Evolutionary conservation across 1,140 invertebrate genomes (phyloP).

Genomic region (Polypedilum vanderplanki): DNA sequence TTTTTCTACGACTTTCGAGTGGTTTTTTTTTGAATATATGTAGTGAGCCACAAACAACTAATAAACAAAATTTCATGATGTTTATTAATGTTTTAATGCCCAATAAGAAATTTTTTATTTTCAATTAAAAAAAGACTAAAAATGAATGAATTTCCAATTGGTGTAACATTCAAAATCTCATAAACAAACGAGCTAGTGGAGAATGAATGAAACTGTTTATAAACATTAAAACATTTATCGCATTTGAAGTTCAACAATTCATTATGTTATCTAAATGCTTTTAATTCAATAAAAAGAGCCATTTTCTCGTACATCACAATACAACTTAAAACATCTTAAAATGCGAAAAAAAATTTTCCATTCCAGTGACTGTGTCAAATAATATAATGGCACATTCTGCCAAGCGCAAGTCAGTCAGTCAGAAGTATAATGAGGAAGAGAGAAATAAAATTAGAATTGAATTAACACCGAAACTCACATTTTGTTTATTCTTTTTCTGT

Average conservation of each 20-base stretch:
- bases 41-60: too few relatives aligned
- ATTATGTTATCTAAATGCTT: not conserved
- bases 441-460: not conserved
- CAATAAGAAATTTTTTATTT: too few relatives aligned
- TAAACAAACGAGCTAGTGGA: too few relatives aligned
- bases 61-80: too few relatives aligned
- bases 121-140: too few relatives aligned
- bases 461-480: not conserved
- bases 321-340: too few relatives aligned
- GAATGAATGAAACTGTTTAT: too few relatives aligned
- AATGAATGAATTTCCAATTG: too few relatives aligned
- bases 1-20: not conserved
- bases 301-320: not conserved
- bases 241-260: not conserved
- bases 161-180: too few relatives aligned
- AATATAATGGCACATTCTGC: not conserved
- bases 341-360: not conserved
- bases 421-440: not conserved
- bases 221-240: not conserved
- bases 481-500: too few relatives aligned
- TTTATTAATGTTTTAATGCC: too few relatives aligned
- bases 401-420: not conserved
- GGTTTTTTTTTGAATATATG: too few relatives aligned
- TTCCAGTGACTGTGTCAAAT: conserved; percentile 6
- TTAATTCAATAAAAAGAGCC: not conserved